Evolutionary conservation across 2,113 vertebrate genomes (phyloP).

Genomic region (Hyperoodon ampullatus): DNA sequence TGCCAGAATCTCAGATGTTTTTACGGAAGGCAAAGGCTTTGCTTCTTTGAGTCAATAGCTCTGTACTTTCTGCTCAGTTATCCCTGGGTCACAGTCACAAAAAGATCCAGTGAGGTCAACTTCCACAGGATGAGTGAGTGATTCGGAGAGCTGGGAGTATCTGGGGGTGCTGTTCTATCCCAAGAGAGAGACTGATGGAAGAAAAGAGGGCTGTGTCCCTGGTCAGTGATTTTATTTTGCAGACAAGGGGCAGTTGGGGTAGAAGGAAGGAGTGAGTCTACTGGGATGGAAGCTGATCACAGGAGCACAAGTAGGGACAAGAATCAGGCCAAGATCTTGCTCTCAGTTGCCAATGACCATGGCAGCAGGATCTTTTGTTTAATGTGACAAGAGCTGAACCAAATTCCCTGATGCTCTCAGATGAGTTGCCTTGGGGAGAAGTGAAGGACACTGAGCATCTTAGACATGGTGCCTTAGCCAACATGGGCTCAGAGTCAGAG

Average conservation of each 20-base stretch:
- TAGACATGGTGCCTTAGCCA: background rate
- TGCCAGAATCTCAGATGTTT: background rate
- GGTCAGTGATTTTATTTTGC: background rate
- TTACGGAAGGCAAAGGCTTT: background rate
- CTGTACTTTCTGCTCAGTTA: background rate
- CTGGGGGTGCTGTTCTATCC: background rate
- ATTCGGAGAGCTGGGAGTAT: background rate
- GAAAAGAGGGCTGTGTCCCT: background rate
- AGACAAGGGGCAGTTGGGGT: background rate
- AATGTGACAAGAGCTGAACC: background rate
- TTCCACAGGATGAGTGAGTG: background rate
- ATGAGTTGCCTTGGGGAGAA: background rate
- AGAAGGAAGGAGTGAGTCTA: background rate
- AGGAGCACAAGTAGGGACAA: fast-evolving
- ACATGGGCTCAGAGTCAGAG: background rate
- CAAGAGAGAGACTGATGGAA: background rate
- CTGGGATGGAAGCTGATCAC: background rate
- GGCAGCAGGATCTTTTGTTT: constrained; percentile 25
- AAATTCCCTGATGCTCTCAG: background rate
- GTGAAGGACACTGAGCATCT: background rate
- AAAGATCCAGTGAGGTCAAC: background rate
- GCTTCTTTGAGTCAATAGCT: no score
- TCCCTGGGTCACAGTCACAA: no score
- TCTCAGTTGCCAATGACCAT: background rate
- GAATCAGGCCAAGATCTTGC: fast-evolving